These are phyloP conservation scores for Cydia amplana DNA, from an alignment of 1,140 invertebrate genomes.

Conservation along the genomic window DNA sequence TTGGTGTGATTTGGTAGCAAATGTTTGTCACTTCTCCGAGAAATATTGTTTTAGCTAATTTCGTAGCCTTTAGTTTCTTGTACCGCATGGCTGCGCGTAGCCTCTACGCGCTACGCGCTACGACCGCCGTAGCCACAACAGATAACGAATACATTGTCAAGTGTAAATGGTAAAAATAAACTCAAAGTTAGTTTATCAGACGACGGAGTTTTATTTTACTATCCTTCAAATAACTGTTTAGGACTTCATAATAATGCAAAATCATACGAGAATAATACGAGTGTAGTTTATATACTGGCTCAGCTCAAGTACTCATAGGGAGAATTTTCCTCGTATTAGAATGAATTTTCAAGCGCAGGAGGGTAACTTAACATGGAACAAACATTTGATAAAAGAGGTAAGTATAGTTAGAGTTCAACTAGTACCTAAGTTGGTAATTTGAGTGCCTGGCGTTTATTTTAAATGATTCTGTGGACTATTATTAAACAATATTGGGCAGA, in stretches of 20 bases:
- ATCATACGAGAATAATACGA: neutral
- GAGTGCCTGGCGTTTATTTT: neutral
- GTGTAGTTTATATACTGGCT: neutral
- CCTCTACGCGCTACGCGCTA: slow-evolving; percentile 71
- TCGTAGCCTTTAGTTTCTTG: slow-evolving; percentile 48
- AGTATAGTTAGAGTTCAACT: slow-evolving; percentile 22
- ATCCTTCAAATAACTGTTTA: slow-evolving; percentile 32
- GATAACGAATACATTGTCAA: slow-evolving; percentile 80
- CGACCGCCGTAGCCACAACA: slow-evolving; percentile 75
- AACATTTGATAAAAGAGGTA: slow-evolving; percentile 6
- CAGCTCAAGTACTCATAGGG: neutral
- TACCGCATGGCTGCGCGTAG: slow-evolving; percentile 61
- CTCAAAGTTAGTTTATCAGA: slow-evolving; percentile 82
- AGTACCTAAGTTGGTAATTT: neutral
- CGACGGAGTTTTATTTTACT: slow-evolving; percentile 71
- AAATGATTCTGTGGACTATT: neutral
- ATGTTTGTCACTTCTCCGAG: slow-evolving; percentile 38
- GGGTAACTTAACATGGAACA: neutral
- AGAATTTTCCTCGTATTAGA: slow-evolving; percentile 12
- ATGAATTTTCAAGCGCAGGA: slow-evolving; percentile 9
- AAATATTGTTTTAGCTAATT: slow-evolving; percentile 32
- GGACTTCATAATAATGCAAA: neutral
- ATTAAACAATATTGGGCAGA: neutral
- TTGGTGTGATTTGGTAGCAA: slow-evolving; percentile 38
- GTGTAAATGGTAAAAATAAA: slow-evolving; percentile 82